Percentiles rank a stretch among this genome's conserved stretches.
Conservation (phyloP, 1,140 invertebrate species). For the Antheraea pernyi region DNA sequence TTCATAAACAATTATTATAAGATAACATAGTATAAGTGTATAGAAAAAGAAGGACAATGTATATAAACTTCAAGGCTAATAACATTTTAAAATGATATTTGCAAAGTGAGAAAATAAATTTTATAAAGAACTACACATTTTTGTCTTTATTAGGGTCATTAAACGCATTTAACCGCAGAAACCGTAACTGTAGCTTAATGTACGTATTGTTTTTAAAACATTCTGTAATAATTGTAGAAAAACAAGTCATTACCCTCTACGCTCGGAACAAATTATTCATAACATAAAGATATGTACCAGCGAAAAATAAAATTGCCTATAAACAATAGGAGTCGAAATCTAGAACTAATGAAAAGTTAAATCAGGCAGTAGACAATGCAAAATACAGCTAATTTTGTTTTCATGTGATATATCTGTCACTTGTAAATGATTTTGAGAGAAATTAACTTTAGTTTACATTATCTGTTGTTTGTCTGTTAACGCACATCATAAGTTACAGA, state of each 20-base stretch:
- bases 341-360: not conserved
- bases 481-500: too few species aligned
- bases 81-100: not conserved
- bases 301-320: not conserved
- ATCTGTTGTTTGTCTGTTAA: too few species aligned
- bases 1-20: too few species aligned
- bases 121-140: not conserved
- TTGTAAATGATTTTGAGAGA: too few species aligned
- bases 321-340: not conserved
- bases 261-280: not conserved
- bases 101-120: not conserved
- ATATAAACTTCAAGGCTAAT: too few species aligned
- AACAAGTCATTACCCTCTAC: not conserved
- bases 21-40: too few species aligned
- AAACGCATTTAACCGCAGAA: constrained; percentile 2
- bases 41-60: too few species aligned
- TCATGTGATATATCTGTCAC: too few species aligned
- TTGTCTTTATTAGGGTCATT: not conserved
- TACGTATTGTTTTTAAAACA: not conserved
- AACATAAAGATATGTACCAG: not conserved
- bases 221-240: not conserved
- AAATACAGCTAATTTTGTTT: not conserved
- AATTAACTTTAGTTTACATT: too few species aligned
- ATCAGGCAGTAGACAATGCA: not conserved
- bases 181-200: not conserved